These are phyloP conservation scores for Dicyrtomina minuta DNA, from an alignment of 2,888 invertebrate genomes.

Conservation along the genomic window DNA sequence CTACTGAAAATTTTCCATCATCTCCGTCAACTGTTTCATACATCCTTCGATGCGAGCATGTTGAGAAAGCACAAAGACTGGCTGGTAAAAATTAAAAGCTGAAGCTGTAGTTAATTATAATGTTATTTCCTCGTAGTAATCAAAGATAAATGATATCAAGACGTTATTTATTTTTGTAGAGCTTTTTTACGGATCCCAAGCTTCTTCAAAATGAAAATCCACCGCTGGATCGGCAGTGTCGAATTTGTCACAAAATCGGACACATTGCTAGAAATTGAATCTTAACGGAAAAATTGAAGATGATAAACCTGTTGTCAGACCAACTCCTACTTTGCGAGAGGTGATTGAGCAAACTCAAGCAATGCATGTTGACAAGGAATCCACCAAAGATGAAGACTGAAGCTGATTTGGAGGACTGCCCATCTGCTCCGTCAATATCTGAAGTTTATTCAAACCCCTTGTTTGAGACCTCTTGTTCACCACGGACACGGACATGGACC, in stretches of 20 bases:
- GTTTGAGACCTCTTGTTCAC: too few species aligned
- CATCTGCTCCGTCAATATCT: too few species aligned
- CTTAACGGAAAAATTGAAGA: conserved; percentile 30
- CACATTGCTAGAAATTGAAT: conserved; percentile 60
- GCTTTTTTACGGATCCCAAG: conserved; percentile 55
- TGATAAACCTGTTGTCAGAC: not conserved
- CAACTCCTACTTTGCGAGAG: conserved; percentile 7
- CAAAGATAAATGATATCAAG: too few species aligned
- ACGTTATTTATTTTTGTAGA: conserved; percentile 36
- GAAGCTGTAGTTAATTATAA: too few species aligned
- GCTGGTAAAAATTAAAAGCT: conserved; percentile 28
- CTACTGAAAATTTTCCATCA: conserved; percentile 44
- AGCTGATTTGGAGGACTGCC: not conserved
- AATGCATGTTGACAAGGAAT: not conserved
- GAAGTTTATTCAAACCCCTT: too few species aligned
- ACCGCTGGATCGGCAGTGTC: conserved; percentile 61
- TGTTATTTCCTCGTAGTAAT: too few species aligned
- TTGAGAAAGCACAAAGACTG: conserved; percentile 26
- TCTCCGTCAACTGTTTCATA: conserved; percentile 42
- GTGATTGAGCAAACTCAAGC: conserved; percentile 9
- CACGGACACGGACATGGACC: too few species aligned
- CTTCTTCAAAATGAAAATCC: conserved; percentile 58
- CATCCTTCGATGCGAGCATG: conserved; percentile 24
- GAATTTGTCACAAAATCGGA: conserved; percentile 61
- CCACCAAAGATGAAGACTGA: not conserved